Conservation (phyloP, 2,797 vertebrate species). For the Paguma larvata region DNA sequence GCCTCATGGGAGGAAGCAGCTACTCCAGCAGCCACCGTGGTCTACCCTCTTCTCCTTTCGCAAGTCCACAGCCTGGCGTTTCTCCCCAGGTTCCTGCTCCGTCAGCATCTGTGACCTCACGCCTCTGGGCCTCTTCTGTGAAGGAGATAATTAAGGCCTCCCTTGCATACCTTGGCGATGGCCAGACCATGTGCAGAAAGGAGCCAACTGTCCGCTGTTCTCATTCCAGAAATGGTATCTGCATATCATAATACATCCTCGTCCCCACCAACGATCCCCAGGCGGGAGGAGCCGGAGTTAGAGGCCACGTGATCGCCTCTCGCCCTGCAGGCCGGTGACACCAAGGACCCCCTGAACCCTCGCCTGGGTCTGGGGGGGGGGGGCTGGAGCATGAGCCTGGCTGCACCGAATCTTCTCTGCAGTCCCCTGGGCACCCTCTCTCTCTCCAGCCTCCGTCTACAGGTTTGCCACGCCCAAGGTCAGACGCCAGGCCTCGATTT, state of each 20-base stretch:
- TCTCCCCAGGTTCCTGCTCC: background rate
- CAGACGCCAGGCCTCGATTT: background rate
- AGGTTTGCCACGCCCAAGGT: background rate
- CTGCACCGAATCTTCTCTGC: background rate
- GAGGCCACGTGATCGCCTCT: background rate
- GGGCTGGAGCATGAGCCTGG: too few relatives aligned
- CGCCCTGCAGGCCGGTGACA: background rate
- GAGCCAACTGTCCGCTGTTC: background rate
- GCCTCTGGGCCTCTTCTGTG: rapidly evolving
- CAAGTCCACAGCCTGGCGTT: background rate
- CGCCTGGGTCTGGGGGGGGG: background rate
- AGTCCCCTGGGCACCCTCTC: background rate
- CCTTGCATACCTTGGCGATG: background rate
- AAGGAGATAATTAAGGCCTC: background rate
- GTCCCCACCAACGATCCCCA: background rate
- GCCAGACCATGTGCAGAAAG: background rate
- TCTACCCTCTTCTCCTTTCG: constrained; percentile 35
- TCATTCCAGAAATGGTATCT: background rate
- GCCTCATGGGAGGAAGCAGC: constrained; percentile 26
- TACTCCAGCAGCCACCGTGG: too few relatives aligned
- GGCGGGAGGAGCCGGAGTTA: background rate
- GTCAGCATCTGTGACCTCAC: background rate
- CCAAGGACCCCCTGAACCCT: background rate
- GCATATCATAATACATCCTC: background rate
- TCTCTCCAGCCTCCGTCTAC: background rate